Evolutionary conservation across 2,888 invertebrate genomes (phyloP).

Genomic region (Cyclophora albipunctata): DNA sequence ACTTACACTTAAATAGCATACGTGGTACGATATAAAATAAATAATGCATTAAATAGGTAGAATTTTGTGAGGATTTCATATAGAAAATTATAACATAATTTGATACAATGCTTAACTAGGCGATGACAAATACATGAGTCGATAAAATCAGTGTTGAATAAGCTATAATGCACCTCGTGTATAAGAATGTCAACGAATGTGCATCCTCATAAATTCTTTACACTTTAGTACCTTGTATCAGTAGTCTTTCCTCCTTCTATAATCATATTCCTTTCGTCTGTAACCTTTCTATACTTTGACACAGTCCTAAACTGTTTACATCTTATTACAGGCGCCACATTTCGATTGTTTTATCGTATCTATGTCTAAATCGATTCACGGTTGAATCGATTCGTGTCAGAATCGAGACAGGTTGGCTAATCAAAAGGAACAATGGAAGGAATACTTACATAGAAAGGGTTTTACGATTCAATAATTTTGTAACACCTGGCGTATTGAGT

Average conservation of each 20-base stretch:
- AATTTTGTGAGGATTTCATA: no score
- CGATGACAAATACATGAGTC: background rate
- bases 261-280: no score
- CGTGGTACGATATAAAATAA: no score
- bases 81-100: no score
- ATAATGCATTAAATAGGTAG: no score
- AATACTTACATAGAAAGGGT: slow-evolving; percentile 4
- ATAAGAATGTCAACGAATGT: background rate
- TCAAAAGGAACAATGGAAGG: slow-evolving; percentile 11
- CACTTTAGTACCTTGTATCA: no score
- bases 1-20: no score
- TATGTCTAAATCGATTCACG: slow-evolving; percentile 33
- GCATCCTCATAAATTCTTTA: no score
- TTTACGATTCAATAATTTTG: background rate
- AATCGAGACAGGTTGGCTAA: slow-evolving; percentile 22
- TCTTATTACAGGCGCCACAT: slow-evolving; percentile 16
- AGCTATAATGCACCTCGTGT: background rate
- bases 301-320: no score
- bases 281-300: no score
- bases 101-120: no score
- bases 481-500: background rate
- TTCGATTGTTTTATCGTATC: slow-evolving; percentile 32
- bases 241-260: no score
- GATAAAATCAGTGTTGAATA: background rate
- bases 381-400: slow-evolving; percentile 27